phyloP scores from a whole-genome alignment of 2,797 vertebrate genomes.

The Rhynchotus rufescens region DNA sequence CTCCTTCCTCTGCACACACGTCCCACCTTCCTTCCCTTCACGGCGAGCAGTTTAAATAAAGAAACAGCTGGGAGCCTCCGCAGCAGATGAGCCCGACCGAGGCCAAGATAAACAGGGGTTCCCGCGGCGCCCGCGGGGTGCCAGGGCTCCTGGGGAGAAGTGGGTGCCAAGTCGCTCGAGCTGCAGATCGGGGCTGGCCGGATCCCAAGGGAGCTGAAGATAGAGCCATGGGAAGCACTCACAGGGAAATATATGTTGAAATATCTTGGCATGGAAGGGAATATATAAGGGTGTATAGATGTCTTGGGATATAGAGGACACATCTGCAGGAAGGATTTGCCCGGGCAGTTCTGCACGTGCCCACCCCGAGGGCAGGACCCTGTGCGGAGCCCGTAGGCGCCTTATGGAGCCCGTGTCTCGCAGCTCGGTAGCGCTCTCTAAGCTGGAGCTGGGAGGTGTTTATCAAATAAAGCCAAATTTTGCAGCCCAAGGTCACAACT shows the following conservation, averaged over 20 bases:
- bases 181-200: not conserved
- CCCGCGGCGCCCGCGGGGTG: not conserved
- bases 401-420: not conserved
- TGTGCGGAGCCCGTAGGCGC: not conserved
- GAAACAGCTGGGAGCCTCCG: constrained; percentile 57
- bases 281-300: too few relatives aligned
- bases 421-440: not conserved
- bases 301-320: not conserved
- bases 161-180: constrained; percentile 1
- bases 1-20: constrained; percentile 54
- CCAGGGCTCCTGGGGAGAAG: not conserved
- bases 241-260: not conserved
- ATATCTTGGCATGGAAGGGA: accelerated
- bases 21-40: constrained; percentile 60
- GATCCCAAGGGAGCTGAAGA: not conserved
- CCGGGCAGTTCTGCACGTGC: not conserved
- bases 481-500: not conserved
- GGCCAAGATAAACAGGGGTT: constrained; percentile 18
- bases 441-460: not conserved
- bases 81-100: not conserved
- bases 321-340: not conserved
- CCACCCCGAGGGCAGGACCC: not conserved
- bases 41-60: constrained; percentile 67
- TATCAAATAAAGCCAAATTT: not conserved
- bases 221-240: accelerated